These are phyloP conservation scores for Ictalurus furcatus DNA, from an alignment of 2,113 vertebrate species.

Conservation along the genomic window DNA sequence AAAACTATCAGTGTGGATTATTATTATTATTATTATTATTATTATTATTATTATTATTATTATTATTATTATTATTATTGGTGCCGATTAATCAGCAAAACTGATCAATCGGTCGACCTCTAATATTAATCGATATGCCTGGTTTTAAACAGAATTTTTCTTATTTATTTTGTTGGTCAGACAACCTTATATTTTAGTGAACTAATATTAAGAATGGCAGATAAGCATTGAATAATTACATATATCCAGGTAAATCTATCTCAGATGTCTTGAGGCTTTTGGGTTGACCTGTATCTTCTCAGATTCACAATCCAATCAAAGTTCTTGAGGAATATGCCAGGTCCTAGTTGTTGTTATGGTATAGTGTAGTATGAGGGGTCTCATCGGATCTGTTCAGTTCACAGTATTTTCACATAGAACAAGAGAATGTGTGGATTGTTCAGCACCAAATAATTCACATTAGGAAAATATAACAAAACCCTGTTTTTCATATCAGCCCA, in stretches of 20 bases:
- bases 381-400: neutral
- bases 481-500: neutral
- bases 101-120: too few relatives aligned
- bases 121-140: neutral
- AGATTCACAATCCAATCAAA: neutral
- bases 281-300: neutral
- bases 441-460: conserved; percentile 6
- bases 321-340: neutral
- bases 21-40: too few relatives aligned
- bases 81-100: too few relatives aligned
- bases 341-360: neutral
- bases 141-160: neutral
- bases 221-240: neutral
- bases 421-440: neutral
- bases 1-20: too few relatives aligned
- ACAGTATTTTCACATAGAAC: neutral
- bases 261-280: neutral
- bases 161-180: neutral
- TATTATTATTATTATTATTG: too few relatives aligned
- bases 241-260: neutral
- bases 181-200: neutral
- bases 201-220: neutral
- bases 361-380: neutral
- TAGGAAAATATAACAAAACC: neutral
- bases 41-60: too few relatives aligned